Percentiles rank a stretch among this genome's conserved stretches.
These are phyloP conservation scores for Neostethus bicornis DNA, from an alignment of 2,797 vertebrate genomes.

Conservation along the genomic window DNA sequence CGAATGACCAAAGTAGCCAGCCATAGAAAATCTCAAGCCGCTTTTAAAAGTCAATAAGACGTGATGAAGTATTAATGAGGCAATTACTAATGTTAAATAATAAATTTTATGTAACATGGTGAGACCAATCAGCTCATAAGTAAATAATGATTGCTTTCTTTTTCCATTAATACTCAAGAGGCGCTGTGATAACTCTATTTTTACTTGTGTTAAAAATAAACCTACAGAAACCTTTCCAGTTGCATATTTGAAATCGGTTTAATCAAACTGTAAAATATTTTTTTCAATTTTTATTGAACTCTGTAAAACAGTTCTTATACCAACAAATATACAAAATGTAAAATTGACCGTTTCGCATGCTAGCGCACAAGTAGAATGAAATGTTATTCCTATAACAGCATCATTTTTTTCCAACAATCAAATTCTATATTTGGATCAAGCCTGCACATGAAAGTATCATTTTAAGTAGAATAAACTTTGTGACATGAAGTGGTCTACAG, in stretches of 20 bases:
- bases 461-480: too few relatives aligned
- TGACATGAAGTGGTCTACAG: too few relatives aligned
- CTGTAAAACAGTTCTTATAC: too few relatives aligned
- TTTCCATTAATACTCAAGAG: constrained; percentile 17
- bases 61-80: constrained; percentile 3
- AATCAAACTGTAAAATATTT: constrained; percentile 2
- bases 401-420: too few relatives aligned
- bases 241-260: background rate
- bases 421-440: too few relatives aligned
- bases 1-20: background rate
- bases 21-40: background rate
- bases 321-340: too few relatives aligned
- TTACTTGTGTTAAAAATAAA: background rate
- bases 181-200: background rate
- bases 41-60: background rate
- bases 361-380: too few relatives aligned
- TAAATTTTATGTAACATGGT: constrained; percentile 5
- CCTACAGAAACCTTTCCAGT: constrained; percentile 4
- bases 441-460: too few relatives aligned
- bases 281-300: too few relatives aligned
- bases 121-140: constrained; percentile 10
- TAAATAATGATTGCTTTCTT: constrained; percentile 7
- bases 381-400: too few relatives aligned
- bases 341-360: too few relatives aligned
- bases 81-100: constrained; percentile 14